These are phyloP conservation scores for Bursaphelenchus okinawaensis DNA, from an alignment of 2,888 invertebrate species.

Conservation along the genomic window DNA sequence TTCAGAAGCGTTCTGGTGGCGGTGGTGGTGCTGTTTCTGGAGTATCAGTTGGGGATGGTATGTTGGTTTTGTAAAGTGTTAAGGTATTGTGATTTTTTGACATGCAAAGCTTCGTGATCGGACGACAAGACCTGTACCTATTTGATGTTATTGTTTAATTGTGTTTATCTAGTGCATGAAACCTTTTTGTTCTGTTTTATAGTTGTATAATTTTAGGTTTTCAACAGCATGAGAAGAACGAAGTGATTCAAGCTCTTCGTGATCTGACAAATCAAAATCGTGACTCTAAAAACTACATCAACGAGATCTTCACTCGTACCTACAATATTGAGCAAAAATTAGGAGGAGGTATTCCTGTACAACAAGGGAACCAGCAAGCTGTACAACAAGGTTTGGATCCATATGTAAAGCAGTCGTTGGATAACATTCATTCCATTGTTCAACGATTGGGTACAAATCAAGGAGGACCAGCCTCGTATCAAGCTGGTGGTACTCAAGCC, in stretches of 20 bases:
- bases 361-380: background rate
- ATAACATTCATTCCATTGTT: conserved; percentile 35
- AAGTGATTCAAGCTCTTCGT: conserved; percentile 77
- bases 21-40: no score
- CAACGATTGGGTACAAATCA: conserved; percentile 28
- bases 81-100: no score
- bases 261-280: conserved; percentile 72
- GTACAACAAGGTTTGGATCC: background rate
- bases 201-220: conserved; percentile 64
- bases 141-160: no score
- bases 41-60: conserved; percentile 13
- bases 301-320: conserved; percentile 54
- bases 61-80: background rate
- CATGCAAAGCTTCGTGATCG: no score
- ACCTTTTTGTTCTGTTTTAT: no score
- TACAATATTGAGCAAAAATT: conserved; percentile 52
- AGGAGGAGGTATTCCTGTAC: conserved; percentile 10
- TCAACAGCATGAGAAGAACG: conserved; percentile 81
- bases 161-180: no score
- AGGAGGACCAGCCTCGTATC: conserved; percentile 5
- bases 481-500: conserved; percentile 12
- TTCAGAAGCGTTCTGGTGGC: conserved; percentile 29
- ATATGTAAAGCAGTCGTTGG: conserved; percentile 22
- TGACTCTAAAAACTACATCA: conserved; percentile 67
- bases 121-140: no score